Base-by-base conservation (phyloP, 2,113 vertebrate species). In the Seriola quinqueradiata region DNA sequence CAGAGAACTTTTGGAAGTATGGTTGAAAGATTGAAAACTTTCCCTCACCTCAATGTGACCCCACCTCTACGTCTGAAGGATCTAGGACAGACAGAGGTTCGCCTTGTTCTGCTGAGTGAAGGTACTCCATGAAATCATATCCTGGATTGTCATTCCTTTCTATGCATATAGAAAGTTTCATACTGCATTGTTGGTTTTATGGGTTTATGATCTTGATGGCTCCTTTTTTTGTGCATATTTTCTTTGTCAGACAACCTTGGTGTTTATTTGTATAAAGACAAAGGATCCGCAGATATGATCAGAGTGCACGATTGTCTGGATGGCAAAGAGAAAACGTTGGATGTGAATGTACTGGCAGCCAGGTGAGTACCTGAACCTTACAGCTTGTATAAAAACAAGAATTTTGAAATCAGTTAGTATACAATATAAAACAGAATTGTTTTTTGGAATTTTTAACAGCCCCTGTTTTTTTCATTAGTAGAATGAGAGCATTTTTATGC, bases 201-300 rank as follows among this genome's bases (percentile, higher is more conserved):
- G 21, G 11, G 12, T 25, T 65, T 8, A 5, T 48, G 40, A 0
- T 28, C 12, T 46, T 46, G 23, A 17, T 21, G 4, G 34, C 8
- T 38, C 12, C 1, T 40, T 9, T 64, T 28, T 13, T 13, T 19
- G n/a, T 75, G 16, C 23, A 17, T 21, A 8, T 54, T 66, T 50
- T 72, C 17, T 69, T 55, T 67, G 13, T 65, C 54, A 92, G 93
- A 92, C 54, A 92, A 92, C 63, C 55, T 92, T 42, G 91, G 86
- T 16, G 25, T 93, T 40, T 89, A 63, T 66, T 4, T 76, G 1
- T 0, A 0, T 0, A 91, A 83, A 74, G 17, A 0, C 10, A 93
- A 93, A 76, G 0, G 8, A 28, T 0, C 0, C 1, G 36, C 82
- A 12, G 82, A 50, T 52, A 77, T 71, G 40, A 67, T 91, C 8